Evolutionary conservation across 2,888 invertebrate species (phyloP), one percentile per base, ranked within the genome.

Genomic region (Syrphus vitripennis): DNA sequence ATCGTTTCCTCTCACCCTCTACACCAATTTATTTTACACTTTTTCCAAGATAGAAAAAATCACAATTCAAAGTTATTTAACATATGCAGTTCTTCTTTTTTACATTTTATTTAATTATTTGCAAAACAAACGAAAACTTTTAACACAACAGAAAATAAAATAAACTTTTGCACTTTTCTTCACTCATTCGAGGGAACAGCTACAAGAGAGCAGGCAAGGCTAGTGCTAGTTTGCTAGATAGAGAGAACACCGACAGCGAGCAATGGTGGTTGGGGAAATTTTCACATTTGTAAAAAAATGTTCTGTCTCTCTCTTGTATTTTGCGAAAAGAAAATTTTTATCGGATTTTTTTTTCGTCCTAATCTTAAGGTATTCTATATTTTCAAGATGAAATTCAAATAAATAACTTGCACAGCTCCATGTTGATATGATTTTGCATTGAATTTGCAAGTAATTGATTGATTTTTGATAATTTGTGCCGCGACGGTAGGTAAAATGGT

Each of bases 221-320:
- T 26, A 34, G 10, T 34, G 31, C 31, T 31, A 9, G 19, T 24
- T 12, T 14, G 48, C 50, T 14, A 50, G 50, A 50, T 24, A 67
- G 34, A 67, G 67, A 67, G 16, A 67, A 31, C 16, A 42, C n/a
- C n/a, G 19, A 48, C 55, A 74, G 40, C 67, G 31, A 48, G n/a
- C 77, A 61, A n/a, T n/a, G n/a, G 82, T 86, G 86, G 86, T 86
- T 86, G 86, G 86, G 82, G 86, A 86, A 86, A 86, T 82, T 86
- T 86, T 82, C 69, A 53, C 74, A 82, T 65, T 86, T 86, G 81
- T 77, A 77, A 81, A 76, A 79, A 77, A 74, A 74, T 82, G 40
- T 82, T 77, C 57, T 19, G 45, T 86, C 86, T 86, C 82, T 40
- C 86, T 86, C 86, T 82, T 16, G 59, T 74, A 55, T 86, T 86